Conservation (phyloP, 2,797 vertebrate genomes). For the Liparis tanakae region DNA sequence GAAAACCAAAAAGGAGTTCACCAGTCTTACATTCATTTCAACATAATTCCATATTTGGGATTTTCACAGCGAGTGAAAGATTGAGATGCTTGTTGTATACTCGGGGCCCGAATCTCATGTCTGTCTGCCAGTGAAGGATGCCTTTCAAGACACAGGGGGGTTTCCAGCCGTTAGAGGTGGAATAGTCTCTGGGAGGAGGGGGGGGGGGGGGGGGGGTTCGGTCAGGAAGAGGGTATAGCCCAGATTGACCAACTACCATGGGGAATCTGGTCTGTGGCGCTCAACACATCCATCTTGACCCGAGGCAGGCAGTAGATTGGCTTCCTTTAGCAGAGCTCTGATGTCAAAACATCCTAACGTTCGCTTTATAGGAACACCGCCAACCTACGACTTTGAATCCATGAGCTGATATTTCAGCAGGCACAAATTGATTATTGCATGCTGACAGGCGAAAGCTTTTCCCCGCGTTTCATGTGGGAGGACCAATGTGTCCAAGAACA, state of each 20-base stretch:
- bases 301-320: conserved; percentile 60
- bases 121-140: conserved; percentile 71
- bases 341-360: conserved; percentile 70
- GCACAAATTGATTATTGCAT: conserved; percentile 60
- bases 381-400: conserved; percentile 59
- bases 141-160: conserved; percentile 73
- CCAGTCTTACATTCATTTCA: too few species aligned
- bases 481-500: conserved; percentile 65
- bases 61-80: too few species aligned
- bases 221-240: conserved; percentile 48
- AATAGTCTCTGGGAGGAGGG: conserved; percentile 65
- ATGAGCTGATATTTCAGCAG: conserved; percentile 64
- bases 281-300: conserved; percentile 74
- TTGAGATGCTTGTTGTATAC: conserved; percentile 67
- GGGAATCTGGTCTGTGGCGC: conserved; percentile 69
- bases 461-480: conserved; percentile 68
- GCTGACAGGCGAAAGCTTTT: conserved; percentile 56
- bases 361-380: conserved; percentile 52
- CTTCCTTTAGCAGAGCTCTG: conserved; percentile 57
- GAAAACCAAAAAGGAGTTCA: too few species aligned
- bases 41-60: too few species aligned
- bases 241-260: conserved; percentile 52
- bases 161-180: conserved; percentile 72
- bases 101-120: conserved; percentile 64
- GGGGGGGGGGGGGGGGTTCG: conserved; percentile 47